Evolutionary conservation across 2,113 vertebrate species (phyloP), one percentile per base, ranked within the genome.

Genomic region (Oncorhynchus gorbuscha): DNA sequence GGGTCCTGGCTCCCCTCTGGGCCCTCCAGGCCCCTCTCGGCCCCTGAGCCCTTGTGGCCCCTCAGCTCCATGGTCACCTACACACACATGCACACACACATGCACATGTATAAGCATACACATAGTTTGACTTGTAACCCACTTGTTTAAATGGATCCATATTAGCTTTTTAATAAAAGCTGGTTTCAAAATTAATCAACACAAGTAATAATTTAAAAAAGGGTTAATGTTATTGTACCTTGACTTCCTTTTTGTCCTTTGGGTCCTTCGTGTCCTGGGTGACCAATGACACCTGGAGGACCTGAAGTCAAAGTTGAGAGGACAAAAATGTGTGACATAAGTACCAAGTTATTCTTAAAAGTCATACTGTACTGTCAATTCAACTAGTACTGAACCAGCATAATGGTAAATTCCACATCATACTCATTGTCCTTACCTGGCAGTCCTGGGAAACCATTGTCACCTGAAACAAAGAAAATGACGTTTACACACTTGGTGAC

Each of bases 221-320:
- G 3, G 1, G 59, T n/a, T 62, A 22, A 16, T 0, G 2, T 2
- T 71, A 5, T 18, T 86, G 16, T 84, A 99, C 97, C 97, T 89
- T 92, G 71, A 24, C 68, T 95, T 91, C 97, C 97, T 84, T 98
- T 98, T 73, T 96, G 96, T 85, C 97, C 97, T 89, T 97, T 97
- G 0, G 93, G 94, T 82, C 97, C 97, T 71, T 97, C 95, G 11
- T 89, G 91, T 67, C 97, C 97, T 73, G 91, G 70, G 11, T 93
- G 93, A 14, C 97, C 97, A 22, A 88, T 85, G 6, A 66, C 61
- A 84, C 97, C 96, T 39, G 94, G 93, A 80, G 87, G 22, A 81
- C 96, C 96, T 88, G 82, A 75, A 76, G 73, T 85, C 68, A 85
- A 79, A 87, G 72, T 71, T 84, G 48, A 72, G 81, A 18, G 51